Base-by-base conservation (phyloP, 2,888 invertebrate species). In the Sipha maydis region DNA sequence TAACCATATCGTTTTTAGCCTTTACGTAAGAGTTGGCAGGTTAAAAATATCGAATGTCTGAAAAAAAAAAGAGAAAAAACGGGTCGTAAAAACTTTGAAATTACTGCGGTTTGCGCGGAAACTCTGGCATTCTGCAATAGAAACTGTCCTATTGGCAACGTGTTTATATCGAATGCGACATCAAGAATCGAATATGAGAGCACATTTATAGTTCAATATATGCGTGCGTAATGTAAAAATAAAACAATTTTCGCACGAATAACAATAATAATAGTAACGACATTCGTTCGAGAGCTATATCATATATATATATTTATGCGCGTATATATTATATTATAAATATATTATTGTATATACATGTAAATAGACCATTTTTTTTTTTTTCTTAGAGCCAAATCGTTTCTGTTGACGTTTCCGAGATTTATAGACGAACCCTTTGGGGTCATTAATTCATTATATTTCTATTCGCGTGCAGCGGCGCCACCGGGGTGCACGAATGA, bases 81-180 rank as follows among this genome's bases (percentile, higher is more conserved):
- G 28, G 69, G n/a, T 69, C 69, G 28, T 69, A 69, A n/a, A 69
- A 69, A 69, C 69, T 69, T 69, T 69, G n/a, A 28, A 69, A 69
- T 28, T 11, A 28, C 69, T 69, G 69, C 28, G 69, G 69, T 69
- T 25, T 28, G 69, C 69, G 69, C 28, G 28, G 69, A n/a, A 69
- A 69, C 69, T 69, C 69, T 28, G 21, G 69, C n/a, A 25, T 28
- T 69, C 11, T 69, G 69, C 28, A 4, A 28, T 69, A 25, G 69
- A 28, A 69, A 28, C 28, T 28, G 11, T 28, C 69, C 28, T 48
- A 48, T 69, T 69, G 69, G 69, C 69, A 69, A 69, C 69, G 69
- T 28, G 69, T 69, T 17, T 28, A 69, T 69, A 77, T 77, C 28
- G 76, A 77, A 77, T 77, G n/a, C 76, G 76, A 77, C 76, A 28